These are phyloP conservation scores for Syngnathus rostellatus DNA, from an alignment of 2,797 vertebrate species.

Conservation along the genomic window DNA sequence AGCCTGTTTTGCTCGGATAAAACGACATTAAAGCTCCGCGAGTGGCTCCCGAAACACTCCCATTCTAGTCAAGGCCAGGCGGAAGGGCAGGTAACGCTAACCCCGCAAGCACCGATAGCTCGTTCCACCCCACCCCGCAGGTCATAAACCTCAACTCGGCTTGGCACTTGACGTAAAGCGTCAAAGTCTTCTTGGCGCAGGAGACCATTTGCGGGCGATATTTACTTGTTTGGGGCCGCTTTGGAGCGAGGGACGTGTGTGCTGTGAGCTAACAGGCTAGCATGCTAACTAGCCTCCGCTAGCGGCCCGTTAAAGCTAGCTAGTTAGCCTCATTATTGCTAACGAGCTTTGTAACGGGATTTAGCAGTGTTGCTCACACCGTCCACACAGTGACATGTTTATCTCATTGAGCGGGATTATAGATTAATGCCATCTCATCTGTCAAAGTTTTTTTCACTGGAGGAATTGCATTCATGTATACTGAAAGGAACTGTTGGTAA, in stretches of 20 bases:
- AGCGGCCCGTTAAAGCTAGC: slow-evolving; percentile 16
- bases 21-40: slow-evolving; percentile 23
- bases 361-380: slow-evolving; percentile 23
- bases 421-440: slow-evolving; percentile 24
- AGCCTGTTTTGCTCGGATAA: neutral
- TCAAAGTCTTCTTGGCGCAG: neutral
- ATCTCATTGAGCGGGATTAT: slow-evolving; percentile 30
- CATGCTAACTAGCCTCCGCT: slow-evolving; percentile 42
- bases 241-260: slow-evolving; percentile 41
- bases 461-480: neutral
- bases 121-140: slow-evolving; percentile 4
- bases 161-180: neutral
- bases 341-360: slow-evolving; percentile 59
- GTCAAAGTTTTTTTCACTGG: neutral
- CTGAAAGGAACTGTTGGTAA: neutral
- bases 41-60: slow-evolving; percentile 53
- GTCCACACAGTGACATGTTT: slow-evolving; percentile 15
- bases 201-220: slow-evolving; percentile 1
- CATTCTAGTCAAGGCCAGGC: slow-evolving; percentile 66
- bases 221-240: slow-evolving; percentile 15
- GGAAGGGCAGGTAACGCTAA: slow-evolving; percentile 68
- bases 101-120: slow-evolving; percentile 7
- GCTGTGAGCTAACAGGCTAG: slow-evolving; percentile 18
- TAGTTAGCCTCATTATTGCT: slow-evolving; percentile 56
- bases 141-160: slow-evolving; percentile 4